Evolutionary conservation across 1,140 invertebrate species (phyloP), one percentile per base, ranked within the genome.

Genomic region (Drosophila virilis): DNA sequence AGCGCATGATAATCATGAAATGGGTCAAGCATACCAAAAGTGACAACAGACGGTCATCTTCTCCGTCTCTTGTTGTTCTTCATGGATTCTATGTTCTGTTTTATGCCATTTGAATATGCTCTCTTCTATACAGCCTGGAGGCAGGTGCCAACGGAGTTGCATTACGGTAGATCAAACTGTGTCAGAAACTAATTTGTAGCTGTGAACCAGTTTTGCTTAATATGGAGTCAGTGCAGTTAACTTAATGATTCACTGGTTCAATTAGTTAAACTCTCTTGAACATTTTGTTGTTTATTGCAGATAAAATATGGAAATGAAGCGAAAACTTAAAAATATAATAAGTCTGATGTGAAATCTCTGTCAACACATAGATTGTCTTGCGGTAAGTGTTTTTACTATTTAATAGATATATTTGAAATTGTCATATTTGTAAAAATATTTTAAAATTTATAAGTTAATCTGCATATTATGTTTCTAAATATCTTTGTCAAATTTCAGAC

Each of bases 11-110:
- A 64, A 75, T 83, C 66, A 73, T 88, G 82, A 85, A 85, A 76
- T 88, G 82, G 82, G 82, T 86, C 82, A 86, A 71, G 76, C 83
- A 79, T 72, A 79, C 83, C 64, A 88, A 88, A 88, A 79, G 76
- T 83, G 82, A 86, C 82, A 88, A 88, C 71, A 86, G 75, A 68
- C 54, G 48, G 50, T 78, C 64, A 37, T 54, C 70, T 28, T 37
- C 33, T 28, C 22, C 22, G 22, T 4, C 38, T 42, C 28, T 45
- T 62, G 35, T 57, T 46, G 40, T 40, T 40, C 35, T 35, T n/a
- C 33, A 10, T 62, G 6, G 8, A 50, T 46, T 45, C 43, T 46
- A 51, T 22, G 46, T 65, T 58, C 54, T 28, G 61, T 62, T 54
- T 15, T 28, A 2, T 37, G 13, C 51, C 50, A n/a, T 22, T 32